Base-by-base conservation (phyloP, 1,140 invertebrate species). In the Aethina tumida region DNA sequence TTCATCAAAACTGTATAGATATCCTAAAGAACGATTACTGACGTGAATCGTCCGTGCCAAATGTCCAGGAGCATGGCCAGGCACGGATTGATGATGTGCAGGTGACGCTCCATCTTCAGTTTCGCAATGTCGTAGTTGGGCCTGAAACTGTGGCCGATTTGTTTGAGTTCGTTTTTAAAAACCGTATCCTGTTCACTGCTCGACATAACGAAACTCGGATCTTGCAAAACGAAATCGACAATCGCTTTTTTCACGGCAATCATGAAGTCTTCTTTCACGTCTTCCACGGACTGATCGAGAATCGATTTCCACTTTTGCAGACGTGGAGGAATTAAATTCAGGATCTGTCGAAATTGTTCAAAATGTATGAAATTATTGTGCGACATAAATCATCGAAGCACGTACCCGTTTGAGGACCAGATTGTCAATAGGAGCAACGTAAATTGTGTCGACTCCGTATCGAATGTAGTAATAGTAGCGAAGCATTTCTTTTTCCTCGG, bases 391-490 rank as follows among this genome's bases (percentile, higher is more conserved):
- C 15, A 12, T 8, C 9, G 5, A 30, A 7, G 5, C 12, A 34
- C 52, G 49, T 52, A 75, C 74, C 19, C 65, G 67, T 19, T 69
- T 58, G 24, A 73, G 62, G 53, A 77, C 64, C 66, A 71, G 67
- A 45, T 68, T 68, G 55, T 72, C 71, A 60, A 95, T 73, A 2
- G 86, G 78, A 12, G 85, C 79, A 1, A 94, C 82, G 58, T 90
- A 78, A 35, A 79, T 75, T 21, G 87, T 88, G 55, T 91, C 86
- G 19, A 93, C 80, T 0, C 87, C 89, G 62, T 90, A 79, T 53
- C 81, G 78, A 33, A 93, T 77, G 52, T 92, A 95, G 63, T 89
- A 90, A 58, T 91, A 87, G 65, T 94, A 94, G 45, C 84, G 70
- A 47, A 87, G 59, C 45, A 84, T 61, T 52, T 84, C 74, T 36